Conservation (phyloP, 2,888 invertebrate species). For the Penaeus monodon region DNA sequence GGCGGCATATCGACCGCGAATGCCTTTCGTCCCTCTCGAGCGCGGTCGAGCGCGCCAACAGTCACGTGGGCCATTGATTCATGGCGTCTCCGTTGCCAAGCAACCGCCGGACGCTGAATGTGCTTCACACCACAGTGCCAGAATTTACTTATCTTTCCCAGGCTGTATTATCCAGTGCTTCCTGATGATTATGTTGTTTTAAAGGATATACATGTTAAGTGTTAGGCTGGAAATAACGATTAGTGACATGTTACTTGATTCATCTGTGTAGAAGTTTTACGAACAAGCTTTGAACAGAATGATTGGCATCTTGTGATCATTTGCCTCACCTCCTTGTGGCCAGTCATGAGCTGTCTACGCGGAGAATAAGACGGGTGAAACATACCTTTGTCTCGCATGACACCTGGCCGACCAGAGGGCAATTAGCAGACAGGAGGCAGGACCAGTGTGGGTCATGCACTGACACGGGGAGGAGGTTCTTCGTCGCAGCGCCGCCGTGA, state of each 20-base stretch:
- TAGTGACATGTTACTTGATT: neutral
- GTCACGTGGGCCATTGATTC: conserved; percentile 57
- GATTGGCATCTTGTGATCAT: neutral
- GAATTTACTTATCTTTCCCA: neutral
- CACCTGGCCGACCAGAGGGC: conserved; percentile 33
- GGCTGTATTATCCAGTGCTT: neutral
- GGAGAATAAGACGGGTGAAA: conserved; percentile 32
- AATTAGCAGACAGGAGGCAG: neutral
- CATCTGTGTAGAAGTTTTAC: neutral
- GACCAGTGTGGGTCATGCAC: neutral
- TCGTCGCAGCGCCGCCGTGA: too few relatives aligned
- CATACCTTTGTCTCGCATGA: conserved; percentile 30
- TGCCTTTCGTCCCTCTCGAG: too few relatives aligned
- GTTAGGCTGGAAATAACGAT: too few relatives aligned
- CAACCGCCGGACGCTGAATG: conserved; percentile 47
- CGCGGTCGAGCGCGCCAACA: conserved; percentile 18
- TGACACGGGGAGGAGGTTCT: too few relatives aligned
- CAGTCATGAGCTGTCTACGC: conserved; percentile 48
- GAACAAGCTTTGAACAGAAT: neutral
- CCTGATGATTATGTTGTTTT: neutral
- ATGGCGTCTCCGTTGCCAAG: conserved; percentile 52
- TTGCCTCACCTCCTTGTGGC: conserved; percentile 14
- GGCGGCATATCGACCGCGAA: too few relatives aligned
- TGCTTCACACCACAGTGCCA: neutral
- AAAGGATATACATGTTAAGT: neutral